These are phyloP conservation scores for Cyanistes caeruleus DNA, from an alignment of 2,113 vertebrate species.

Conservation along the genomic window DNA sequence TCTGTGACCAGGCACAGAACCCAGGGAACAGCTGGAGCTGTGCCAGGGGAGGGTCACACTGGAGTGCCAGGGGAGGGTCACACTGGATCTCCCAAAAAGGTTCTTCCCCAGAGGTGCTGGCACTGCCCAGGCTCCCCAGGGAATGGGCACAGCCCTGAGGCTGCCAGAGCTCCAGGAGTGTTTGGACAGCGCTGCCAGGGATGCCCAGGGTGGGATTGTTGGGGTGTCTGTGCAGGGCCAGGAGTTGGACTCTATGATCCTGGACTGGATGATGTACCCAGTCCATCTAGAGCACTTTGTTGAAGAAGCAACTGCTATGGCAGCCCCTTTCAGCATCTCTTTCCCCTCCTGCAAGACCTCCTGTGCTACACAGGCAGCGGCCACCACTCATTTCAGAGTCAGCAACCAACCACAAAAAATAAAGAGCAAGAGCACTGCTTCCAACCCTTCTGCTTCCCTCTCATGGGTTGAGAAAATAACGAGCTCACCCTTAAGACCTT, in stretches of 20 bases:
- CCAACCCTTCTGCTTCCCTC: background rate
- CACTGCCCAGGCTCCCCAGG: background rate
- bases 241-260: accelerated
- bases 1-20: background rate
- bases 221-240: background rate
- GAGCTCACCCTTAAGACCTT: background rate
- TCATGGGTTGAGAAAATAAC: background rate
- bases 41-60: accelerated
- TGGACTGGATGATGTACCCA: background rate
- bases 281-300: too few relatives aligned
- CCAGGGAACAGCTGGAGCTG: accelerated
- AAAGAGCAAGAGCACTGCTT: background rate
- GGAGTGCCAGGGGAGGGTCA: accelerated
- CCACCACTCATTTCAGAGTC: background rate
- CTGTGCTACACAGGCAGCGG: background rate
- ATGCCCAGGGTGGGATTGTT: background rate
- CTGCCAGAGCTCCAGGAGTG: background rate
- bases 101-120: background rate
- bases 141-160: background rate
- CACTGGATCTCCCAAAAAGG: accelerated
- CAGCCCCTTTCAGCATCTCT: background rate
- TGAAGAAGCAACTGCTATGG: background rate
- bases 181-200: accelerated
- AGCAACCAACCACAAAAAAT: background rate
- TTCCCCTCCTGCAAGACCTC: background rate